Conservation (phyloP, 1,140 invertebrate species). For the Pseudomyrmex concolor region DNA sequence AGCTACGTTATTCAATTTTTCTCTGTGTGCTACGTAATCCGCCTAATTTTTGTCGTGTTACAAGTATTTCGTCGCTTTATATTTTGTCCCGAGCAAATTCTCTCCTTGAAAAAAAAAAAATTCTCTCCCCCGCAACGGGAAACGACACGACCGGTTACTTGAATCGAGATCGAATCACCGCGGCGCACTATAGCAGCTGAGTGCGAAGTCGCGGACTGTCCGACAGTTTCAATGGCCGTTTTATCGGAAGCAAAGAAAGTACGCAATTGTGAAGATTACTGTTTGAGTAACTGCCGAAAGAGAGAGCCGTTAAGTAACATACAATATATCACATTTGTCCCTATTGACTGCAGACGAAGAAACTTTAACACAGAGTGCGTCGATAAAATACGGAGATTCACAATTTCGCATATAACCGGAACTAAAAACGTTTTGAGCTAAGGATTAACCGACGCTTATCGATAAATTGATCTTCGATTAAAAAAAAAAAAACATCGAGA, state of each 20-base stretch:
- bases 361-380: background rate
- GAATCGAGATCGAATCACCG: slow-evolving; percentile 42
- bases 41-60: no score
- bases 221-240: slow-evolving; percentile 23
- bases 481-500: slow-evolving; percentile 1
- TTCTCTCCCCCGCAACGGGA: background rate
- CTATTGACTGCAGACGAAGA: background rate
- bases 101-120: no score
- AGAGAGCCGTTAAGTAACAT: background rate
- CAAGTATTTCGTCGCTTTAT: no score
- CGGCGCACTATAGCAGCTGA: slow-evolving; percentile 2
- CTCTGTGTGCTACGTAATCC: no score
- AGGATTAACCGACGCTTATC: background rate
- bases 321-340: background rate
- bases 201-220: slow-evolving; percentile 24
- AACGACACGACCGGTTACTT: slow-evolving; percentile 10
- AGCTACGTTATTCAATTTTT: no score
- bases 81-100: background rate
- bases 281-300: background rate
- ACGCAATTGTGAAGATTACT: slow-evolving; percentile 9
- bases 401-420: background rate
- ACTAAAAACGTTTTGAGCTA: background rate
- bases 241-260: slow-evolving; percentile 17
- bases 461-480: background rate
- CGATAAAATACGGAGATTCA: background rate